Base-by-base conservation (phyloP, 2,888 invertebrate genomes). In the Nephrotoma appendiculata region DNA sequence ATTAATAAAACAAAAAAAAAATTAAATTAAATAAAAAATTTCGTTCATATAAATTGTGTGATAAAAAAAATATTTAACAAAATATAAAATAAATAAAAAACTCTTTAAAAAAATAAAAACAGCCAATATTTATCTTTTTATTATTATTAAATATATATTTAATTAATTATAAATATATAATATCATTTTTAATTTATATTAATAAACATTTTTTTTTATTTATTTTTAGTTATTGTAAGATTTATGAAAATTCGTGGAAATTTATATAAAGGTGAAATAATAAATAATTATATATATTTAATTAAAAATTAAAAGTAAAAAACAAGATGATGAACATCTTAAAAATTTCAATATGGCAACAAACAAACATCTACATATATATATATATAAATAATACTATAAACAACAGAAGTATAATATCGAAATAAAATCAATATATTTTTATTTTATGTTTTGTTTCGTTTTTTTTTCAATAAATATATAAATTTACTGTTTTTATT, bases 331-430 rank as follows among this genome's bases (percentile, higher is more conserved):
- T 84, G 84, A 84, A 84, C 84, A 84, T 84, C 84, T 84, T 84
- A 84, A 84, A 84, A 84, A 84, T 84, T 84, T 84, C 84, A 84
- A 84, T 84, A 84, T 84, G 43, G 84, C 84, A 84, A 43, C 84
- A 84, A 19, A 71, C 71, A n/a, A 71, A 71, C 19, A 15, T 71
- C 19, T 7, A 84, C 2, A 12, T 84, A 41, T 42, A n/a, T n/a
- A n/a, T n/a, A n/a, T n/a, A n/a, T n/a, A n/a, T n/a, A 42, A n/a
- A 84, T 12, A 42, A 71, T 9, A 71, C 71, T 71, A 31, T 31
- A 31, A 71, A 71, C 31, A 71, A 71, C 71, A 71, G 31, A 71
- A 7, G 31, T 71, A 71, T 71, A 71, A 48, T 43, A 84, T 41
- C 31, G 31, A 83, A 84, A 84, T 84, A 84, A 42, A 84, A 42